Percentiles rank a stretch among this genome's conserved stretches.
Conservation (phyloP, 1,140 invertebrate species). For the Ceratina japonica region DNA sequence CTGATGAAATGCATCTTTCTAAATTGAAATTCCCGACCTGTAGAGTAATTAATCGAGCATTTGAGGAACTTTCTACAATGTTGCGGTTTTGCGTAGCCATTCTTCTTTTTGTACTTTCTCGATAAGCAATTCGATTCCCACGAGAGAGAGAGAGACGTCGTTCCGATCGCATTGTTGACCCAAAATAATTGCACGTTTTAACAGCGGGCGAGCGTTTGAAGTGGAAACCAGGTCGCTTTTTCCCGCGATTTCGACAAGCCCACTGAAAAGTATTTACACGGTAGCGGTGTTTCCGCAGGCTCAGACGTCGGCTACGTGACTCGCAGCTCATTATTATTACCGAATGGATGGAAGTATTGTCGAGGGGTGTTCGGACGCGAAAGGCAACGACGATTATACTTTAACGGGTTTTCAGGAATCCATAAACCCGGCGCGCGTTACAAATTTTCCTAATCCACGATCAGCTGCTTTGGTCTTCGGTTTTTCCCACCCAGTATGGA, state of each 20-base stretch:
- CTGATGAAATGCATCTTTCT: too few species aligned
- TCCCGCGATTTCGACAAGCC: conserved; percentile 16
- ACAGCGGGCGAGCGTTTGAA: conserved; percentile 23
- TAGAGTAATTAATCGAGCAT: too few species aligned
- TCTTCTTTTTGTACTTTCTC: not conserved
- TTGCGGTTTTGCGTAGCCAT: too few species aligned
- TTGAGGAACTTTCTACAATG: not conserved
- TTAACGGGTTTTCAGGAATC: conserved; percentile 28
- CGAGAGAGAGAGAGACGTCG: too few species aligned
- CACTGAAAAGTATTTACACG: conserved; percentile 26
- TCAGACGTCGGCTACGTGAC: not conserved
- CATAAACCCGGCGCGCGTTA: not conserved
- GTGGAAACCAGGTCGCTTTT: conserved; percentile 53
- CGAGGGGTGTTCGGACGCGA: too few species aligned
- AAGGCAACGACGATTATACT: conserved; percentile 10
- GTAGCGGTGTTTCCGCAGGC: not conserved
- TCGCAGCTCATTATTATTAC: conserved; percentile 11
- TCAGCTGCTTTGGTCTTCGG: not conserved
- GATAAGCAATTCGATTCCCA: not conserved
- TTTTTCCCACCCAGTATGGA: conserved; percentile 2
- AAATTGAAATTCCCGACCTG: not conserved
- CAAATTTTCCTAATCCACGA: not conserved
- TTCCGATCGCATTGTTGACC: conserved; percentile 34
- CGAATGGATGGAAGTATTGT: not conserved
- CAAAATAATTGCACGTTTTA: conserved; percentile 50